Evolutionary conservation across 64 coral and sea anemone genomes (phyloP).

Genomic region (Actinia equina): DNA sequence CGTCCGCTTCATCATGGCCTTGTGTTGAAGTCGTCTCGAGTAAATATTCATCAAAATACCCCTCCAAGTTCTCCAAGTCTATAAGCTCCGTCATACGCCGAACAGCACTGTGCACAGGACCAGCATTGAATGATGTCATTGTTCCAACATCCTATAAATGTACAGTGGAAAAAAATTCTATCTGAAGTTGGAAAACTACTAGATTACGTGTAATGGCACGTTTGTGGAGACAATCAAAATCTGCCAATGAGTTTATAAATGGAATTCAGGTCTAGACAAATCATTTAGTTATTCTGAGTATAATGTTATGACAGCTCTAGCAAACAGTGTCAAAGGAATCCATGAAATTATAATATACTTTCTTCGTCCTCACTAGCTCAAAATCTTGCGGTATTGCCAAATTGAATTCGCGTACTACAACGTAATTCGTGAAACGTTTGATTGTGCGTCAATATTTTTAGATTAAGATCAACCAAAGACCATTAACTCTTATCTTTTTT

Average conservation of each 20-base stretch:
- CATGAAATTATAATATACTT: not conserved
- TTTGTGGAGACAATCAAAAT: too few species aligned
- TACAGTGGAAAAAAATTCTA: too few species aligned
- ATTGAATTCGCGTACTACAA: too few species aligned
- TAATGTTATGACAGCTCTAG: not conserved
- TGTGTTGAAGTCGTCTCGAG: not conserved
- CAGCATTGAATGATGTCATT: not conserved
- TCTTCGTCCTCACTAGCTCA: not conserved
- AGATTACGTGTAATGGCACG: too few species aligned
- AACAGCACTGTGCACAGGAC: constrained; percentile 13
- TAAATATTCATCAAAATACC: constrained; percentile 26
- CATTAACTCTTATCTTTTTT: too few species aligned
- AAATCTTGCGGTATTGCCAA: too few species aligned
- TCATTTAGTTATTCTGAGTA: not conserved
- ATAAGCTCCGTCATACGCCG: constrained; percentile 22
- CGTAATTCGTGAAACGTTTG: too few species aligned
- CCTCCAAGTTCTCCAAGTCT: constrained; percentile 21
- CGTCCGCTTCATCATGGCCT: not conserved
- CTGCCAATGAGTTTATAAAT: not conserved
- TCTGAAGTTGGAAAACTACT: too few species aligned
- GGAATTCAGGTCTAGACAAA: constrained; percentile 2
- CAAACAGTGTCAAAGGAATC: not conserved
- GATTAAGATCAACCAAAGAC: too few species aligned
- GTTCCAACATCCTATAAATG: not conserved
- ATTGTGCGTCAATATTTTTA: too few species aligned